Base-by-base conservation (phyloP, 2,113 vertebrate species). In the Vidua macroura region DNA sequence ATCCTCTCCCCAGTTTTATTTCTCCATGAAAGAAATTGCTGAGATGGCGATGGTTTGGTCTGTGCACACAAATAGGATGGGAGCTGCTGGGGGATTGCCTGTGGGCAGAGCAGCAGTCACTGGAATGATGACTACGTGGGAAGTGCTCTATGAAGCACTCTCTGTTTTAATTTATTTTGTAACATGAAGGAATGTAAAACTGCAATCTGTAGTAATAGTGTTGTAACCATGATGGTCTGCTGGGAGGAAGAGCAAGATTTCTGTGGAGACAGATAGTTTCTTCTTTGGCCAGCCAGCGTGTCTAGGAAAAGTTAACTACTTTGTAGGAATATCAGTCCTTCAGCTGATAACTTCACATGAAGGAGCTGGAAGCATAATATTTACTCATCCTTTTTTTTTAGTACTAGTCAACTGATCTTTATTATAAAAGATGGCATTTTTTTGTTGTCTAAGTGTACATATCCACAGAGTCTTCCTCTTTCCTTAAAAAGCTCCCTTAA, bases 21-120 rank as follows among this genome's bases (percentile, higher is more conserved):
- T 94, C 70, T 78, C 44, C 66, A 30, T 84, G 85, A 93, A 92
- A 79, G 86, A 90, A 94, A 84, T n/a, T 75, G 88, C 88, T 92
- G 94, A 94, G 60, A 49, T 86, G 72, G 90, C 1, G 0, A 20
- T 2, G 13, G 55, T 41, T 91, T 10, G 24, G 53, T 78, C 64
- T 88, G 56, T 86, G 93, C 92, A 62, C 86, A 92, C 66, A 69
- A 58, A 92, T 35, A 79, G 58, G 80, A 33, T 24, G 56, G 86
- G 68, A 88, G 60, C 83, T 93, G 79, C 86, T 83, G 85, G 41
- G 72, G 92, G 82, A 59, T 68, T 81, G 73, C 64, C 46, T 2
- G 17, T 72, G 70, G 90, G 92, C 83, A 88, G 69, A 93, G 80
- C 81, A 92, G 60, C 88, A 66, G 43, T 68, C 44, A 9, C 86